Evolutionary conservation across 2,888 invertebrate genomes (phyloP).

Genomic region (Acanthacorydalis orientalis): DNA sequence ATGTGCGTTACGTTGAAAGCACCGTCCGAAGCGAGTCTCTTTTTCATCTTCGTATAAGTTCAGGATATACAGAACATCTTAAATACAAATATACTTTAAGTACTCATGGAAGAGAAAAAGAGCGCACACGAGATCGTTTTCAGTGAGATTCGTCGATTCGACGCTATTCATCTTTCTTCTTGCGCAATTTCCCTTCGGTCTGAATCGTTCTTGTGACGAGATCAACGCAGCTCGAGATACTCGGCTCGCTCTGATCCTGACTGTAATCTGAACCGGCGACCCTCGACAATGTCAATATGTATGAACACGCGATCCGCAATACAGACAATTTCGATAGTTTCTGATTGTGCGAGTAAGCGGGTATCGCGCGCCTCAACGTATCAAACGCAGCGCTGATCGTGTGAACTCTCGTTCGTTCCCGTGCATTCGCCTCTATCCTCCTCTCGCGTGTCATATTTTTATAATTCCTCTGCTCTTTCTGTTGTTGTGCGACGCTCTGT

Average conservation of each 20-base stretch:
- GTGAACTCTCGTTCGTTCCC: slow-evolving; percentile 83
- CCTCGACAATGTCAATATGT: slow-evolving; percentile 72
- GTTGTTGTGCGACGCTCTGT: slow-evolving; percentile 11
- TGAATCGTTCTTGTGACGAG: slow-evolving; percentile 83
- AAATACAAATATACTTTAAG: no score
- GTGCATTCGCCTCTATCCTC: slow-evolving; percentile 84
- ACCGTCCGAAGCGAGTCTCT: no score
- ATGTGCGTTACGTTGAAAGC: no score
- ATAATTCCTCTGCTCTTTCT: slow-evolving; percentile 68
- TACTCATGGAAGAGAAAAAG: no score
- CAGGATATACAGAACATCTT: no score
- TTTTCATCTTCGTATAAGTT: no score
- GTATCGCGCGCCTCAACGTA: slow-evolving; percentile 65
- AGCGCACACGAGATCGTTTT: no score
- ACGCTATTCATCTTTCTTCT: slow-evolving; percentile 57
- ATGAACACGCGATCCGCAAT: slow-evolving; percentile 81
- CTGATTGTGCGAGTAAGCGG: slow-evolving; percentile 83
- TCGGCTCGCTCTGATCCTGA: slow-evolving; percentile 38
- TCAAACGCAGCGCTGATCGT: slow-evolving; percentile 94
- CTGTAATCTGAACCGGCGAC: slow-evolving; percentile 54
- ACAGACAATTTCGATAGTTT: slow-evolving; percentile 88
- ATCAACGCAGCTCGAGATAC: slow-evolving; percentile 64
- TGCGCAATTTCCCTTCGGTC: slow-evolving; percentile 74
- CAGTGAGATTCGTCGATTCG: no score
- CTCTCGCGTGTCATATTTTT: slow-evolving; percentile 91